Evolutionary conservation across 2,797 vertebrate species (phyloP).

Genomic region (Arnoldichthys spilopterus): DNA sequence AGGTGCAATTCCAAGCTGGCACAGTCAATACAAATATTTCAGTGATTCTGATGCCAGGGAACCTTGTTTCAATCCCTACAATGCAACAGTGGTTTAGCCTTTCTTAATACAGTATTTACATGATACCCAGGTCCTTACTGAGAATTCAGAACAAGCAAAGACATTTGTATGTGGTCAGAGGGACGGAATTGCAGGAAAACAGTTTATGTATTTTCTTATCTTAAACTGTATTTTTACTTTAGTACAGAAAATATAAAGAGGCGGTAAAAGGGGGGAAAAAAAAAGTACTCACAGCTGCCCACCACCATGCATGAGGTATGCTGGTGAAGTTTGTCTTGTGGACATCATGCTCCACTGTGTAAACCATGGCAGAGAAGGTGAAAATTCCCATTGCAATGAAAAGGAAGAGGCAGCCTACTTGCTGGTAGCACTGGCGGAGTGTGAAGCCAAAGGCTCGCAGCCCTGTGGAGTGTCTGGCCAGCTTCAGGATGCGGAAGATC

Average conservation of each 20-base stretch:
- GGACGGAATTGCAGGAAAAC: neutral
- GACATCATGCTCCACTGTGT: conserved; percentile 80
- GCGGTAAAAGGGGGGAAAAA: neutral
- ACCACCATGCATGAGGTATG: conserved; percentile 82
- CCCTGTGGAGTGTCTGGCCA: conserved; percentile 81
- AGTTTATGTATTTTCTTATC: neutral
- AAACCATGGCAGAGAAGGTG: conserved; percentile 82
- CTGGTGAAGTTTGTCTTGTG: conserved; percentile 82
- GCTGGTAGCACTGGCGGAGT: conserved; percentile 82
- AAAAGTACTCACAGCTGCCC: conserved; percentile 79
- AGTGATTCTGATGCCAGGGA: neutral
- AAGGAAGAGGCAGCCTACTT: conserved; percentile 82
- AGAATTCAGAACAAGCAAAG: neutral
- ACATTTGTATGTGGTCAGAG: neutral
- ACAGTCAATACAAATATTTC: neutral
- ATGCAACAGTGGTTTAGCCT: neutral
- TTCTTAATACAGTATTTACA: neutral
- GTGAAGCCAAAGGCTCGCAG: conserved; percentile 83
- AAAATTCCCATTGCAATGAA: conserved; percentile 85
- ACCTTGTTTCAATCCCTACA: neutral
- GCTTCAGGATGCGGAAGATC: conserved; percentile 82
- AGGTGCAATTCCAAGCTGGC: conserved; percentile 3
- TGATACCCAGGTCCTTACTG: neutral
- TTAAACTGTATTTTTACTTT: too few relatives aligned
- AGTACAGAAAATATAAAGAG: neutral